Evolutionary conservation across 2,113 vertebrate species (phyloP), one percentile per base, ranked within the genome.

Genomic region (Colistium nudipinnis): DNA sequence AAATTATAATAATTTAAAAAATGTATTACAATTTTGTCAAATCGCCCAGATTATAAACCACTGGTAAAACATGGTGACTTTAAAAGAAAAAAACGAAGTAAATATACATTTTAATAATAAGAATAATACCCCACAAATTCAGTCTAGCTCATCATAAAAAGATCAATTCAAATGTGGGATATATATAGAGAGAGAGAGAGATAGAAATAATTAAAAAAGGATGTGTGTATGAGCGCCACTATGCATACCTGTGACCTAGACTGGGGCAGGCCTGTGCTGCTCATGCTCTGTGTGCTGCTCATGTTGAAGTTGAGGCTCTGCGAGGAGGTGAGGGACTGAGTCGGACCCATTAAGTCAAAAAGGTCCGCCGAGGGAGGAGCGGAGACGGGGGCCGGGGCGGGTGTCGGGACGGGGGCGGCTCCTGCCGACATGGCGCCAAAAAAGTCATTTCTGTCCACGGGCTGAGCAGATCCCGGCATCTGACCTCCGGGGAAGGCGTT

Each of bases 291-390:
- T 54, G 92, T 89, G 87, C 82, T 94, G 94, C 93, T 95, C 94
- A 98, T 93, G 63, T 93, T 94, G 78, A 98, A 96, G 93, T 95
- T 96, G 91, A 99, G 93, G 86, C 96, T 99, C 93, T 96, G 96
- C 43, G 96, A 96, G 60, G 94, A 76, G 20, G 92, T 95, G 91
- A 98, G 92, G 51, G 92, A 91, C 86, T 95, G 92, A 71, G 93
- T 91, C 2, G 94, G 91, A 33, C 91, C 93, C 94, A 98, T 97
- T 63, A 98, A 86, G 89, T 97, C 95, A 91, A 98, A 97, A 1
- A 97, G 92, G 80, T 97, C 95, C 64, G 93, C 53, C 47, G 96
- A 93, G 44, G 93, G 82, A 28, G 86, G 78, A 53, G 83, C 90
- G 1, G 88, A 57, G 57, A 85, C 91, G 6, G 70, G 87, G 62